Base-by-base conservation (phyloP, 2,797 vertebrate species). In the Premnoplex brunnescens region DNA sequence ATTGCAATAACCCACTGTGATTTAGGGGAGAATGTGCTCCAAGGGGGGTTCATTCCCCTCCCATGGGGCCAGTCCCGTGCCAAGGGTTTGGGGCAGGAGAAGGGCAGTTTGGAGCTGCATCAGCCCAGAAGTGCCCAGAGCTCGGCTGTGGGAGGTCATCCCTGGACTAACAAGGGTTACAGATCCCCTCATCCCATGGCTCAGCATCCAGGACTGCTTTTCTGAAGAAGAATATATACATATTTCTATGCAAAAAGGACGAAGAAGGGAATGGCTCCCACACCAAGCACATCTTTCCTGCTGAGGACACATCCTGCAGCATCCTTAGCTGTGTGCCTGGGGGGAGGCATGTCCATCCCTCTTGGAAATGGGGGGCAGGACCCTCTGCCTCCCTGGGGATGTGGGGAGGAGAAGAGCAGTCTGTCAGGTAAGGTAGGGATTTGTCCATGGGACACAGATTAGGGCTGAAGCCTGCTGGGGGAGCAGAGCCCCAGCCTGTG, bases 361-460 rank as follows among this genome's bases (percentile, higher is more conserved):
- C 43, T 5, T 54, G 54, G 24, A 27, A 59, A 37, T 0, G 3
- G 21, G 13, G 43, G 51, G 14, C 2, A 6, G 52, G 24, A n/a
- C 17, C 36, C 44, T 19, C 56, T 8, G 26, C 48, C 21, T 46
- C 36, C 26, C 39, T 0, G 2, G 37, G 27, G 30, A 4, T 12
- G 34, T 1, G 46, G 68, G 10, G 41, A 46, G 67, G 30, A 46
- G 44, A n/a, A 24, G 44, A 51, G 76, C 24, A 6, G 63, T 6
- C 5, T 16, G 9, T 7, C 72, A 67, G 60, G 59, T n/a, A 21
- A 19, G 48, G 21, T 6, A 16, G 62, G 6, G 27, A 30, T 32
- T 48, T 36, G 32, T 12, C 37, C 24, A 12, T 4, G 20, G 59
- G 14, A 49, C 63, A 34, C 5, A 58, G 15, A 34, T 51, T 7